Conservation (phyloP, 2,797 vertebrate genomes). For the Protonibea diacanthus region DNA sequence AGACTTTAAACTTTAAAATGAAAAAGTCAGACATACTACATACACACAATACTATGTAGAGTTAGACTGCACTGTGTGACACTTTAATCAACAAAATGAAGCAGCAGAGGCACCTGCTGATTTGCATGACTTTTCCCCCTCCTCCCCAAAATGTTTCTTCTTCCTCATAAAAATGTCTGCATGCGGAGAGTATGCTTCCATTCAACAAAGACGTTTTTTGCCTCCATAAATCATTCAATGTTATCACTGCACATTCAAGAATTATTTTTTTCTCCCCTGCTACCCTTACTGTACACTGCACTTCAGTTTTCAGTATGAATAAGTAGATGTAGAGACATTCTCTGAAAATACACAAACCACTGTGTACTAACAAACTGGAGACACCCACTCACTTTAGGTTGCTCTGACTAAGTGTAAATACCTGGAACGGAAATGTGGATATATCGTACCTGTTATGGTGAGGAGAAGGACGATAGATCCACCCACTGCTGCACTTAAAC, state of each 20-base stretch:
- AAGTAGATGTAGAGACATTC: neutral
- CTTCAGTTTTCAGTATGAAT: neutral
- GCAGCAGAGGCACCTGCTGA: too few relatives aligned
- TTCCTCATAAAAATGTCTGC: neutral
- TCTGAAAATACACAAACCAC: neutral
- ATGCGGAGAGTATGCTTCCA: neutral
- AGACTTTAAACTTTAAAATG: too few relatives aligned
- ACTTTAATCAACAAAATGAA: too few relatives aligned
- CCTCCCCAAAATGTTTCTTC: too few relatives aligned
- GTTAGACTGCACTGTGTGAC: too few relatives aligned
- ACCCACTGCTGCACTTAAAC: neutral
- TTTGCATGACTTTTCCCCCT: too few relatives aligned
- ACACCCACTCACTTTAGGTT: too few relatives aligned
- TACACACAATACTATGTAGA: too few relatives aligned
- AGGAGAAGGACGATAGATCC: constrained; percentile 23
- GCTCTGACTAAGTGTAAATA: neutral
- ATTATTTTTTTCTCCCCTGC: neutral
- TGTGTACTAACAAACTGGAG: too few relatives aligned
- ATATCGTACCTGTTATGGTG: neutral
- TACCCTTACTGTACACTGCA: neutral
- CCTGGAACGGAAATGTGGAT: neutral
- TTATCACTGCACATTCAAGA: neutral
- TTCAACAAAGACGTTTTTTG: neutral
- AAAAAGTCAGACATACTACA: too few relatives aligned
- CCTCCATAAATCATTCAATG: neutral